Percentiles rank a stretch among this genome's conserved stretches.
Conservation (phyloP, 2,797 vertebrate species). For the Cossypha heuglini region DNA sequence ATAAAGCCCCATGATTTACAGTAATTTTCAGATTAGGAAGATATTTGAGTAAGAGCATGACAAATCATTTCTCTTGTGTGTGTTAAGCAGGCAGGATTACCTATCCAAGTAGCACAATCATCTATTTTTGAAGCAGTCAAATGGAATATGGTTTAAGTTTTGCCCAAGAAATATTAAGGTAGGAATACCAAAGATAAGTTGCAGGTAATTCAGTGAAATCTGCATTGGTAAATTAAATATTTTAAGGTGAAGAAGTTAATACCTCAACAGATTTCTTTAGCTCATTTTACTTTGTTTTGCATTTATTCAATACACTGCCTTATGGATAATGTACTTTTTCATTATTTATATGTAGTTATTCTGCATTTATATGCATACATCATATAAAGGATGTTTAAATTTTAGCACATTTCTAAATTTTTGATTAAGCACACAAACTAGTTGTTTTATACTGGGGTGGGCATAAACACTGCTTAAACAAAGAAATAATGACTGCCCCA, state of each 20-base stretch:
- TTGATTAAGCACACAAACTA: neutral
- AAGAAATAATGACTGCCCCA: neutral
- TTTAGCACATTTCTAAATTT: neutral
- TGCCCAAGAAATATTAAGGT: neutral
- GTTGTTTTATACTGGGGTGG: neutral
- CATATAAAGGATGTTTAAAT: neutral
- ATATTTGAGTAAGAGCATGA: neutral
- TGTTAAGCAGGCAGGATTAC: neutral
- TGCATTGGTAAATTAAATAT: neutral
- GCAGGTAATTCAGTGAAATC: neutral
- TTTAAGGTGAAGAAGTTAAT: neutral
- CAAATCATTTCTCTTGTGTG: neutral
- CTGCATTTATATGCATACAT: neutral
- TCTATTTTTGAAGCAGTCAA: neutral
- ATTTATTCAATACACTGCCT: neutral
- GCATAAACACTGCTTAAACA: neutral
- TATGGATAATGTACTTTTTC: neutral
- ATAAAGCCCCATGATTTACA: neutral
- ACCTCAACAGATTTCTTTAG: neutral
- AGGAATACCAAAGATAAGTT: neutral
- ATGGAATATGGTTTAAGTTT: neutral
- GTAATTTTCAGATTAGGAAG: constrained; percentile 13
- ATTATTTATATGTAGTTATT: neutral
- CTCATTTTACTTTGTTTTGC: neutral
- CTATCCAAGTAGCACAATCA: neutral